Base-by-base conservation (phyloP, 2,888 invertebrate genomes). In the Elmis aenea region DNA sequence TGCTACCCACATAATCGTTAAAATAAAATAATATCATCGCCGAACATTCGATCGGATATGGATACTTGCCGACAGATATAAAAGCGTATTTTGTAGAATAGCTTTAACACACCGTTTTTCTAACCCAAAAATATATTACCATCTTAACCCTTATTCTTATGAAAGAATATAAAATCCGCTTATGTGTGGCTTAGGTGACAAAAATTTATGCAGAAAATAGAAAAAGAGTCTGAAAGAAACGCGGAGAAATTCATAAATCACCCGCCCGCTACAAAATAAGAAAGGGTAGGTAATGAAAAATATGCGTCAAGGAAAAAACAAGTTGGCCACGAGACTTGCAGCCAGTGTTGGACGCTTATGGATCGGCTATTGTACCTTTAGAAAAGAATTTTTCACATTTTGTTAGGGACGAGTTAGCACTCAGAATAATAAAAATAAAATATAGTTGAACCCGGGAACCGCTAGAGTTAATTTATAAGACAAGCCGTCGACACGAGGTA, bases 151-250 rank as follows among this genome's bases (percentile, higher is more conserved):
- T 37, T 28, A 41, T 37, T 42, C 30, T 42, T 31, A 38, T 38
- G 37, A 38, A 42, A 29, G 38, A 31, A 27, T 38, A 42, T 38
- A 42, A 40, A 42, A 42, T 33, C 42, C 37, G 33, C 34, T 38
- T 38, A 31, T 38, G 33, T 33, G 33, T 33, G 30, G 42, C 42
- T 34, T 34, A 42, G 42, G 38, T 38, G 42, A 42, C 42, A 38
- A 33, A 38, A 42, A 42, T 42, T 38, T 42, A 42, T 38, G 42
- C 42, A 42, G 34, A 42, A 42, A 42, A 42, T 33, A 26, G 33
- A 26, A 37, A 32, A 28, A 29, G 29, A 32, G 23, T 14, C 26
- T 38, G 26, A 26, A 33, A 33, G 27, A 38, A 39, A 32, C 22
- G 34, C 37, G 22, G 28, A 39, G 38, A 18, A 42, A 38, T 34